Percentiles rank a stretch among this genome's conserved stretches.
phyloP scores from a whole-genome alignment of 2,797 vertebrate genomes.

The Gila robusta region DNA sequence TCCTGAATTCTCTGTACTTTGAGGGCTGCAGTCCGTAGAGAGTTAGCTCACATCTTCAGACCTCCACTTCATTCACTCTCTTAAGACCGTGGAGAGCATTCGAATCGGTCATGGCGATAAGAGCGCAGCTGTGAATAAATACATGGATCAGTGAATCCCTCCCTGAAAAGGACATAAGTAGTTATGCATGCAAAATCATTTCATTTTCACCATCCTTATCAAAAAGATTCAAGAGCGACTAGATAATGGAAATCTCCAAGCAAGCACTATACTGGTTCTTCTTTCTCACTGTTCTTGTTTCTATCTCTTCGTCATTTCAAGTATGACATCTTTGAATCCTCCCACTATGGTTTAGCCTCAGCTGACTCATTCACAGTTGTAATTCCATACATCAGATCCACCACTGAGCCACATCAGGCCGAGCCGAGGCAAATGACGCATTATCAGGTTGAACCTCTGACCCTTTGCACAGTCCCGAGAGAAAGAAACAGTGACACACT shows the following conservation, averaged over 20 bases:
- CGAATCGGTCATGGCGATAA: slow-evolving; percentile 1
- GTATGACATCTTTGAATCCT: slow-evolving; percentile 9
- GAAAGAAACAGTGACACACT: slow-evolving; percentile 29
- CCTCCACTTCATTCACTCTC: not conserved
- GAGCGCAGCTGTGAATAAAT: slow-evolving; percentile 27
- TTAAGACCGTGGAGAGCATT: slow-evolving; percentile 14
- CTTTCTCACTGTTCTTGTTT: not conserved
- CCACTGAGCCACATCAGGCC: slow-evolving; percentile 7
- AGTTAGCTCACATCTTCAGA: not conserved
- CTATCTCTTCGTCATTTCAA: not conserved
- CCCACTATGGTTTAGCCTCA: slow-evolving; percentile 3
- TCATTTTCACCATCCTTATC: slow-evolving; percentile 28
- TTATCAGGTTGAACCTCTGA: slow-evolving; percentile 17
- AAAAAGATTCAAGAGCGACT: slow-evolving; percentile 44
- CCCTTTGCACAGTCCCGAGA: not conserved
- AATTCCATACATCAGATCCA: slow-evolving; percentile 38
- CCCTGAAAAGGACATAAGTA: slow-evolving; percentile 32
- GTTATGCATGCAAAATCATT: slow-evolving; percentile 36
- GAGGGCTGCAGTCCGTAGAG: slow-evolving; percentile 7
- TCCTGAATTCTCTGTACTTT: slow-evolving; percentile 6
- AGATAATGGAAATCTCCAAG: slow-evolving; percentile 50
- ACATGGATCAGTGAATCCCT: slow-evolving; percentile 32
- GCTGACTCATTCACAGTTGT: slow-evolving; percentile 47
- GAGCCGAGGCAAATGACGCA: slow-evolving; percentile 41
- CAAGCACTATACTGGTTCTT: not conserved